phyloP scores from a whole-genome alignment of 2,888 invertebrate species.

The Eudemis profundana region DNA sequence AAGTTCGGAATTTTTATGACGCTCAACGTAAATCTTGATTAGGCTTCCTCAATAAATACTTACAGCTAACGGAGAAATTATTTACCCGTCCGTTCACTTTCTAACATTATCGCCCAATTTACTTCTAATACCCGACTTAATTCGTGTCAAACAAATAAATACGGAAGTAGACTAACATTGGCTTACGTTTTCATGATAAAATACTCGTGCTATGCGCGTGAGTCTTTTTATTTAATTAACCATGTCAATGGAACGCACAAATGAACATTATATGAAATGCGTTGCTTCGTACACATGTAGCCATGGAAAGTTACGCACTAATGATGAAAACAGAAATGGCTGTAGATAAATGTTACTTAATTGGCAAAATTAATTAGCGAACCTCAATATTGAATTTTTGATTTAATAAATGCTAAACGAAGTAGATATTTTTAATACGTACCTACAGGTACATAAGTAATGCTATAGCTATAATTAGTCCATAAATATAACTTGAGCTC shows the following conservation, averaged over 20 bases:
- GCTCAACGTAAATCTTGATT: conserved; percentile 26
- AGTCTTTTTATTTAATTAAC: conserved; percentile 58
- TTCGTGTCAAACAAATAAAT: conserved; percentile 43
- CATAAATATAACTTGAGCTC: no score
- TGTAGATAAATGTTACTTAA: conserved; percentile 12
- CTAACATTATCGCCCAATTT: conserved; percentile 37
- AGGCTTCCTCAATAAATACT: conserved; percentile 41
- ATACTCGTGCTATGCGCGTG: conserved; percentile 38
- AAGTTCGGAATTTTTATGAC: conserved; percentile 20
- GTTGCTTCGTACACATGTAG: conserved; percentile 29
- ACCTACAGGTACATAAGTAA: no score
- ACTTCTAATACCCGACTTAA: conserved; percentile 38
- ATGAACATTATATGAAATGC: conserved; percentile 28
- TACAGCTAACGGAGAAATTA: conserved; percentile 38
- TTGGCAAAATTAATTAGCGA: conserved; percentile 4
- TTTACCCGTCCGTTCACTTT: conserved; percentile 43
- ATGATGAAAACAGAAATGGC: conserved; percentile 2
- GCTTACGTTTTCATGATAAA: conserved; percentile 41
- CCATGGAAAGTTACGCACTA: conserved; percentile 19
- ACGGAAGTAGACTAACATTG: conserved; percentile 41
- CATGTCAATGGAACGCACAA: conserved; percentile 62
- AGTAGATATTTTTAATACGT: no score
- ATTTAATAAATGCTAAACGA: background rate
- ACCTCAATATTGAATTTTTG: background rate
- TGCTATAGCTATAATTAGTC: no score